Conservation (phyloP, 2,888 invertebrate genomes). For the Notodonta dromedarius region DNA sequence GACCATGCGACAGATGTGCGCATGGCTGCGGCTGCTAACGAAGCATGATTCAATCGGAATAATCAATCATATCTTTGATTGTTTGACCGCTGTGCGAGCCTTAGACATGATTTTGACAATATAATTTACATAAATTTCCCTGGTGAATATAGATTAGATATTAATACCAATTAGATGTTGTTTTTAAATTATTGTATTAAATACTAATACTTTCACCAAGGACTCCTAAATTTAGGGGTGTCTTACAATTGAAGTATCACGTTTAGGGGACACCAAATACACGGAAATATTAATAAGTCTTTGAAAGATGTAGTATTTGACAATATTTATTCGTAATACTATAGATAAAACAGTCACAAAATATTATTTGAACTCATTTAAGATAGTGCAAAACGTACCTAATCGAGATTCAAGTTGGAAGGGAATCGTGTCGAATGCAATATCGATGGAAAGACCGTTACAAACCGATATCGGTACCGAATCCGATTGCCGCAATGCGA, state of each 20-base stretch:
- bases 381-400: slow-evolving; percentile 49
- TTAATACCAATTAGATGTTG: no score
- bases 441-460: slow-evolving; percentile 74
- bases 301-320: no score
- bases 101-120: slow-evolving; percentile 47
- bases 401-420: slow-evolving; percentile 63
- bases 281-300: no score
- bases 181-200: no score
- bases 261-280: no score
- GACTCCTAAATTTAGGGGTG: no score
- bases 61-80: slow-evolving; percentile 81
- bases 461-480: slow-evolving; percentile 70
- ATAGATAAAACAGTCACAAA: slow-evolving; percentile 18
- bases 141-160: no score
- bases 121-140: slow-evolving; percentile 28
- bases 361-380: slow-evolving; percentile 47
- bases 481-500: slow-evolving; percentile 78
- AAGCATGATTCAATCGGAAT: slow-evolving; percentile 78
- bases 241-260: no score
- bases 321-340: not conserved
- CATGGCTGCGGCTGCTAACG: slow-evolving; percentile 79
- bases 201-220: no score
- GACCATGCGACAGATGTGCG: slow-evolving; percentile 82
- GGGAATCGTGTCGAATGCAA: slow-evolving; percentile 70
- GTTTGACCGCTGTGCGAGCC: slow-evolving; percentile 69